Conservation (phyloP, 1,140 invertebrate species). For the Belonocnema kinseyi region DNA sequence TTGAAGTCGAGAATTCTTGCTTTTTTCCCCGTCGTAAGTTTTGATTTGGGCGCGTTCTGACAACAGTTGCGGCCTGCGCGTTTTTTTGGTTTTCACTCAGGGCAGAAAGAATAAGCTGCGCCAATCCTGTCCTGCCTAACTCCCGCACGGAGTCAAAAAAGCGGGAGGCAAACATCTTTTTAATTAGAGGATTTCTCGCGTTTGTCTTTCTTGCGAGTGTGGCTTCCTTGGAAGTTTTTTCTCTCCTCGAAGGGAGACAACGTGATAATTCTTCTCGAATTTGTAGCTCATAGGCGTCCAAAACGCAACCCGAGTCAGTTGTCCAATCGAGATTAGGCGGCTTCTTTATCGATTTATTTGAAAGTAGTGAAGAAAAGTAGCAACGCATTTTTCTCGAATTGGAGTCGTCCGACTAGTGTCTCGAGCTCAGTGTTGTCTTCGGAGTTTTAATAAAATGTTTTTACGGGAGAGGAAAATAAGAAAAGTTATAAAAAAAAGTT, state of each 20-base stretch:
- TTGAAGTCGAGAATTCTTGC: neutral
- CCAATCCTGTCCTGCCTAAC: neutral
- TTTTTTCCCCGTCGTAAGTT: neutral
- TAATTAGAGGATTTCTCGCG: conserved; percentile 1
- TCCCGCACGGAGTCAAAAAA: neutral
- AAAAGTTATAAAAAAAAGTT: conserved; percentile 11
- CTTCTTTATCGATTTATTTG: conserved; percentile 19
- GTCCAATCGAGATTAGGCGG: conserved; percentile 8
- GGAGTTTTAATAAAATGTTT: neutral
- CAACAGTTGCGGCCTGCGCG: neutral
- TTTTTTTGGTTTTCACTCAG: conserved; percentile 14
- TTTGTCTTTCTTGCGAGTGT: neutral
- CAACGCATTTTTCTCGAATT: conserved; percentile 17
- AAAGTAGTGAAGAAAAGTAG: neutral
- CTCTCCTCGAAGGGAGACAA: neutral
- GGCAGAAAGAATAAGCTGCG: conserved; percentile 20
- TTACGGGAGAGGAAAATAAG: neutral
- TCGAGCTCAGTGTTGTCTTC: neutral
- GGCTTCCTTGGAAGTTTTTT: neutral
- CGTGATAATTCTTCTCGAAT: neutral
- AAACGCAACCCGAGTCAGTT: conserved; percentile 11
- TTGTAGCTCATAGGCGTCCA: conserved; percentile 21
- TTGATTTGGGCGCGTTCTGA: conserved; percentile 1
- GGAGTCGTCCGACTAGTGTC: conserved; percentile 3
- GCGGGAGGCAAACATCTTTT: neutral